phyloP scores from a whole-genome alignment of 2,888 invertebrate species.

The Eumerus sabulonum region DNA sequence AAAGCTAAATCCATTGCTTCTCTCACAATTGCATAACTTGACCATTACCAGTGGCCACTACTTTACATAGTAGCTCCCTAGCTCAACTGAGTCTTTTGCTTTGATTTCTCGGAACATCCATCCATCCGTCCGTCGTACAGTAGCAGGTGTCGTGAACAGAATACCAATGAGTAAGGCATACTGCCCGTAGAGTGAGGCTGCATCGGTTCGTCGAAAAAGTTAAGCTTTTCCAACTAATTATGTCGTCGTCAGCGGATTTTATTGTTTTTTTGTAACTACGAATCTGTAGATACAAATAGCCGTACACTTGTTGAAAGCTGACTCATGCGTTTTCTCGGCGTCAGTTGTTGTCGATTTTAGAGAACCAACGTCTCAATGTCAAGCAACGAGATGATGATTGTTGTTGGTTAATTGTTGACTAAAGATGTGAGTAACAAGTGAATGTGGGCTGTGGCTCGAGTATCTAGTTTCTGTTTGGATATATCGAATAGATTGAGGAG shows the following conservation, averaged over 20 bases:
- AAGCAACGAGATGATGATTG: not conserved
- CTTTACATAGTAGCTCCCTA: too few species aligned
- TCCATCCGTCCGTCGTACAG: too few species aligned
- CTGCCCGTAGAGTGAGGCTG: too few species aligned
- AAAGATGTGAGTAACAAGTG: slow-evolving; percentile 8
- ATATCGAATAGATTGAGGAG: not conserved
- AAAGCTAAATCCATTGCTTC: not conserved
- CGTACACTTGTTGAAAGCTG: too few species aligned
- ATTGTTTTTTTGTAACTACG: too few species aligned
- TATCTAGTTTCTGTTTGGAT: not conserved
- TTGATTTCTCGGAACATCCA: slow-evolving; percentile 5
- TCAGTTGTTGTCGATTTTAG: not conserved
- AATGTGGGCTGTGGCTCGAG: slow-evolving; percentile 6
- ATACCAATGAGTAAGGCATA: too few species aligned
- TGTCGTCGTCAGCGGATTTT: not conserved
- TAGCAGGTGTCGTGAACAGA: too few species aligned
- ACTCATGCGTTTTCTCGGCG: not conserved
- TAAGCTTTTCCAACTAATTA: not conserved
- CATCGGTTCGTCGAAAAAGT: not conserved
- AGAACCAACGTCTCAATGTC: not conserved
- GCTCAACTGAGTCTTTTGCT: not conserved
- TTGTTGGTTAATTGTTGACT: slow-evolving; percentile 1
- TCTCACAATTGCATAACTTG: too few species aligned
- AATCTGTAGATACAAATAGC: too few species aligned
- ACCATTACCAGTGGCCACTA: too few species aligned